A percentile compares a stretch with the other conserved stretches of the same genome.
Conservation (phyloP, 2,888 invertebrate genomes). For the Trilocha varians region DNA sequence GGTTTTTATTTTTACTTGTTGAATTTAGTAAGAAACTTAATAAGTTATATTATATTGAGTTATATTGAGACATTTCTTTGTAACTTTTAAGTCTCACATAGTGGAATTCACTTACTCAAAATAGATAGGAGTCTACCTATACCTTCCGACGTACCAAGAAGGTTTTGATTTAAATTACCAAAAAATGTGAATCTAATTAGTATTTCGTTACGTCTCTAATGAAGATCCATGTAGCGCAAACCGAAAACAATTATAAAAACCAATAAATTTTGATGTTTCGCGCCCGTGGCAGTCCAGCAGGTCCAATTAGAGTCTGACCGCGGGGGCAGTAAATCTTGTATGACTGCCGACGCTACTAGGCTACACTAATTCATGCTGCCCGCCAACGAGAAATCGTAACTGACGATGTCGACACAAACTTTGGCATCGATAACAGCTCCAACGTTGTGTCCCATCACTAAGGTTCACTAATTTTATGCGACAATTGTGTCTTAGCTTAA, state of each 20-base stretch:
- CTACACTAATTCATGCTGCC: conserved; percentile 69
- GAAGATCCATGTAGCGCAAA: conserved; percentile 4
- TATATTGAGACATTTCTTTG: too few relatives aligned
- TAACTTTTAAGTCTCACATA: too few relatives aligned
- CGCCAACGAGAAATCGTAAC: conserved; percentile 50
- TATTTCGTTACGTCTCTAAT: neutral
- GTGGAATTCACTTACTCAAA: too few relatives aligned
- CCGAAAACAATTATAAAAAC: conserved; percentile 66
- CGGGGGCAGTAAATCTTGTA: conserved; percentile 63
- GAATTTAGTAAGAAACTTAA: neutral
- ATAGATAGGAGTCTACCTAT: too few relatives aligned
- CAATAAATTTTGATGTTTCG: conserved; percentile 63
- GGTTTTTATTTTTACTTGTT: neutral
- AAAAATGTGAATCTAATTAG: neutral
- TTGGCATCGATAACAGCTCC: conserved; percentile 56
- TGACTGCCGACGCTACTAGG: conserved; percentile 47
- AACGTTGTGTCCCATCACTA: too few relatives aligned
- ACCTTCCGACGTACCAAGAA: too few relatives aligned
- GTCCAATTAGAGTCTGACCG: conserved; percentile 63
- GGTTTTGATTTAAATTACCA: too few relatives aligned
- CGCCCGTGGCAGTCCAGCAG: conserved; percentile 61
- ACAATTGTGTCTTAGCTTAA: too few relatives aligned
- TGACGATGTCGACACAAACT: conserved; percentile 52
- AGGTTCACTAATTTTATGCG: too few relatives aligned
- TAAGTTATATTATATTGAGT: neutral